phyloP scores from a whole-genome alignment of 2,888 invertebrate genomes.

The Neoaliturus tenellus region DNA sequence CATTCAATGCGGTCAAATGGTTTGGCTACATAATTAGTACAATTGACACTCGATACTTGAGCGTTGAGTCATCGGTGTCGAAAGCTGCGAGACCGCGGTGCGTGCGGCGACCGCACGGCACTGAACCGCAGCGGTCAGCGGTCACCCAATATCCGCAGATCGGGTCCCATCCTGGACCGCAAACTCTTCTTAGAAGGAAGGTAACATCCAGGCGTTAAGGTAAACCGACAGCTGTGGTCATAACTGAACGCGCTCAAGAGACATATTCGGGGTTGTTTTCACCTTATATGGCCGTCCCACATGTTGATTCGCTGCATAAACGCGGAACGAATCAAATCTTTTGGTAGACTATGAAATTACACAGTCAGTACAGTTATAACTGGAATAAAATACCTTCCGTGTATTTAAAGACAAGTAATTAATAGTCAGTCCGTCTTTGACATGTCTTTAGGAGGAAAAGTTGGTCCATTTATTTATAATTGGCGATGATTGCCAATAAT shows the following conservation, averaged over 20 bases:
- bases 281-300: no score
- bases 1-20: conserved; percentile 24
- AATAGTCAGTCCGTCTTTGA: background rate
- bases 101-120: background rate
- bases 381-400: background rate
- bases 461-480: conserved; percentile 16
- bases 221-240: no score
- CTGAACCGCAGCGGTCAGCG: background rate
- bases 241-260: no score
- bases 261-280: no score
- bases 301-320: background rate
- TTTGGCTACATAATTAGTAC: conserved; percentile 32
- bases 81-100: conserved; percentile 4
- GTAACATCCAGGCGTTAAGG: no score
- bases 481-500: conserved; percentile 17
- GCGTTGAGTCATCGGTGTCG: background rate
- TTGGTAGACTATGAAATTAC: background rate
- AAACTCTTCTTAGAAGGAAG: no score
- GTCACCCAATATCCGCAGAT: conserved; percentile 4
- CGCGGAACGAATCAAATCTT: background rate
- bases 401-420: background rate
- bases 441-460: background rate
- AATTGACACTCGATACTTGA: conserved; percentile 2
- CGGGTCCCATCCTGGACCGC: background rate
- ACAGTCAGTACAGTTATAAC: background rate